Conservation (phyloP, 2,888 invertebrate genomes). For the Drosophila pseudotalamancana region DNA sequence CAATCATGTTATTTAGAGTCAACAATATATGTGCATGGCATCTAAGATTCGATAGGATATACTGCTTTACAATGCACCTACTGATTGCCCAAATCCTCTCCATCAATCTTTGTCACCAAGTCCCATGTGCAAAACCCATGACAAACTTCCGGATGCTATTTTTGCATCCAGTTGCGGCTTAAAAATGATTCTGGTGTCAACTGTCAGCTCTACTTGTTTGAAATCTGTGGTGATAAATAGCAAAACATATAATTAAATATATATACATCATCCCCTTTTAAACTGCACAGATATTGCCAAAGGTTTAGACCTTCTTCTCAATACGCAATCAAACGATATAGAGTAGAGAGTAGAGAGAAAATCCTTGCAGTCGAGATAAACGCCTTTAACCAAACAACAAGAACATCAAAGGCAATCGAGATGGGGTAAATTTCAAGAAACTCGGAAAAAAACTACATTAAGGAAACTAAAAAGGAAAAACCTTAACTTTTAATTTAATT, state of each 20-base stretch:
- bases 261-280: constrained; percentile 56
- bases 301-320: constrained; percentile 8
- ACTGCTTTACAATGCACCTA: constrained; percentile 55
- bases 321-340: neutral
- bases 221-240: constrained; percentile 54
- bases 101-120: constrained; percentile 67
- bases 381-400: constrained; percentile 21
- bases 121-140: constrained; percentile 6
- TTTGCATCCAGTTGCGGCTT: constrained; percentile 17
- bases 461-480: constrained; percentile 21
- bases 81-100: constrained; percentile 54
- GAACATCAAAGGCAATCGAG: constrained; percentile 44
- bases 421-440: constrained; percentile 8
- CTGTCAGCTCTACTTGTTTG: constrained; percentile 20
- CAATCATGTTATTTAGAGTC: no score
- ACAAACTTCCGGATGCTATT: neutral
- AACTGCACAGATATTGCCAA: constrained; percentile 14
- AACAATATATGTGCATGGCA: no score
- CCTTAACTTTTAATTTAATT: constrained; percentile 73
- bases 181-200: constrained; percentile 49
- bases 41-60: no score
- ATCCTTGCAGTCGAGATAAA: constrained; percentile 66
- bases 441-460: constrained; percentile 31
- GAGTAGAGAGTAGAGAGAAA: constrained; percentile 33
- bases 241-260: constrained; percentile 57